Evolutionary conservation across 1,140 invertebrate species (phyloP), one percentile per base, ranked within the genome.

Genomic region (Brachionus sp.): DNA sequence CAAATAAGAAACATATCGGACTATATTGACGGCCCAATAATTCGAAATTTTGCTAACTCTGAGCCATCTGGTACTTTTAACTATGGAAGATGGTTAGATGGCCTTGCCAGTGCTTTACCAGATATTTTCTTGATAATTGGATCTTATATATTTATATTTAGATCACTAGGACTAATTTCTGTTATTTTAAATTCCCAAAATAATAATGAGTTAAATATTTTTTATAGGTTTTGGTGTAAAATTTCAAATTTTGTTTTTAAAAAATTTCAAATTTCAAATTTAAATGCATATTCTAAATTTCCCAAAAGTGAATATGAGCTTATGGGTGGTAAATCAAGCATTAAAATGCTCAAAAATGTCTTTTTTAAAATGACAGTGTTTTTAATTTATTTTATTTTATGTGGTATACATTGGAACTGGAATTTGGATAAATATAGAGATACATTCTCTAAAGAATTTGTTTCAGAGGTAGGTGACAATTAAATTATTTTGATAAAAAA

Each of bases 1-100:
- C 70, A 75, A 75, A 75, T 75, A 75, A 75, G 25, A 75, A 75
- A 33, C 23, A 75, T 75, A 29, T 25, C 44, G 2, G 70, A 75
- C 23, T 75, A 75, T 33, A 46, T 75, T 25, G 70, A 75, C 9
- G 70, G 70, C 5, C 70, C 70, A 13, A 75, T 75, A 42, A 46
- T 75, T 5, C 37, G 70, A 25, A 44, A 75, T 29, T 44, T 29
- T 35, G 4, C 42, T 9, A 19, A n/a, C 46, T 25, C 10, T 3
- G 2, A n/a, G n/a, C 23, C 3, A 3, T 25, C 7, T 3, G 29
- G n/a, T 16, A 23, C 39, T 23, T 23, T 75, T 29, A 44, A 46
- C 23, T 75, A 25, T 75, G 70, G 70, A 46, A 23, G 70, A 46
- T 13, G 46, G 19, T 46, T 75, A 12, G 70, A 75, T 29, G 70